A percentile compares a stretch with the other conserved stretches of the same genome.
These are phyloP conservation scores for Toxonevra muliebris DNA, from an alignment of 2,888 invertebrate species.

Conservation along the genomic window DNA sequence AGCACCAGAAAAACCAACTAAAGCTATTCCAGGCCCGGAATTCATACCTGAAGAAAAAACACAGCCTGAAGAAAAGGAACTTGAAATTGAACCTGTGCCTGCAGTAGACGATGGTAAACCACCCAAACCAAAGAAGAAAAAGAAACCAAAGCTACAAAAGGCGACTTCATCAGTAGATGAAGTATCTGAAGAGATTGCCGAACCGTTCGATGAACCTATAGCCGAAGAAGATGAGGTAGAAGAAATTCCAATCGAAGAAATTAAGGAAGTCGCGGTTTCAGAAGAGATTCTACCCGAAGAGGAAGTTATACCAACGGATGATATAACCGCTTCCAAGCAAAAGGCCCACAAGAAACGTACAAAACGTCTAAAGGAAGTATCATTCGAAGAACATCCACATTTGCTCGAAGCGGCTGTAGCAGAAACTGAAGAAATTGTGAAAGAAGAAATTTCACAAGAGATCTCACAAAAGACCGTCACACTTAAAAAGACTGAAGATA, in stretches of 20 bases:
- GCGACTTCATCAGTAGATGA: conserved; percentile 61
- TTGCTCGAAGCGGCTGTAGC: conserved; percentile 56
- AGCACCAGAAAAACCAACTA: conserved; percentile 52
- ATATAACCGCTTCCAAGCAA: conserved; percentile 53
- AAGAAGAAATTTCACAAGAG: conserved; percentile 54
- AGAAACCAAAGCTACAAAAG: conserved; percentile 60
- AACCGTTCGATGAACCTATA: conserved; percentile 60
- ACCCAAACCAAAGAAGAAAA: conserved; percentile 58
- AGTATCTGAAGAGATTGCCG: conserved; percentile 60
- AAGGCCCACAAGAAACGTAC: conserved; percentile 63
- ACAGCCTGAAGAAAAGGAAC: conserved; percentile 52
- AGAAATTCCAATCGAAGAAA: conserved; percentile 55
- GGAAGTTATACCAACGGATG: conserved; percentile 50
- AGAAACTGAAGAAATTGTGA: conserved; percentile 57
- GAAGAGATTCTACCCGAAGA: conserved; percentile 61
- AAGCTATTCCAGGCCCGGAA: conserved; percentile 52
- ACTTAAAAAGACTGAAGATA: conserved; percentile 63
- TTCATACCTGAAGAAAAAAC: conserved; percentile 55
- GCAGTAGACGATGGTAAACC: conserved; percentile 61
- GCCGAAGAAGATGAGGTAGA: conserved; percentile 60
- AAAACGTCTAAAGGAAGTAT: conserved; percentile 58
- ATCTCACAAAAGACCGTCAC: conserved; percentile 67
- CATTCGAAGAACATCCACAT: conserved; percentile 59
- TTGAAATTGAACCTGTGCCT: conserved; percentile 50
- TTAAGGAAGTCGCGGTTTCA: conserved; percentile 58